Evolutionary conservation across 1,140 invertebrate genomes (phyloP).

Genomic region (Triops cancriformis): DNA sequence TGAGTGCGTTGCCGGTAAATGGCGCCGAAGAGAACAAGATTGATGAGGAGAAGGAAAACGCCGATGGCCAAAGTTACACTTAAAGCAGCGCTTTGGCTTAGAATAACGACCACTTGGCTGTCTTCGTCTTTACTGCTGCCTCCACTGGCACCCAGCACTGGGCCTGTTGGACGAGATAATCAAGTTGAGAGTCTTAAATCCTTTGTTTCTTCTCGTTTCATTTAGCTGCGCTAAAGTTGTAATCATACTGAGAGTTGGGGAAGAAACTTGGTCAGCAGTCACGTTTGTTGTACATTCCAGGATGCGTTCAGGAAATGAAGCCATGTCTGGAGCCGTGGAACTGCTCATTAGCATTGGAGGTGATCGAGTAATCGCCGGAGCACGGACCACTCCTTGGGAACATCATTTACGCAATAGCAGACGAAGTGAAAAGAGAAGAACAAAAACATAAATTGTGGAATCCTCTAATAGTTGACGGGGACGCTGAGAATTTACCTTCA

Average conservation of each 20-base stretch:
- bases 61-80: slow-evolving; percentile 87
- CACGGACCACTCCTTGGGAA: background rate
- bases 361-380: background rate
- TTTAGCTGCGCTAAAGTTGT: background rate
- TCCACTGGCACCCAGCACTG: background rate
- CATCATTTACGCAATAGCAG: background rate
- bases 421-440: no score
- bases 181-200: background rate
- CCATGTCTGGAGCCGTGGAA: background rate
- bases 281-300: background rate
- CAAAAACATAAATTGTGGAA: background rate
- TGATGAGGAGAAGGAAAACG: slow-evolving; percentile 75
- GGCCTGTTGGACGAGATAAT: background rate
- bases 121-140: background rate
- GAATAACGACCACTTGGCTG: slow-evolving; percentile 22
- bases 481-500: background rate
- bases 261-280: slow-evolving; percentile 10
- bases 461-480: background rate
- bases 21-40: slow-evolving; percentile 82
- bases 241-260: background rate
- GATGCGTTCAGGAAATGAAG: slow-evolving; percentile 5
- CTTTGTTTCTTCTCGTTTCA: background rate
- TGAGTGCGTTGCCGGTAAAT: slow-evolving; percentile 73
- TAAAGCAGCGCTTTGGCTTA: slow-evolving; percentile 77
- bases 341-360: background rate